phyloP scores from a whole-genome alignment of 2,888 invertebrate genomes.

The Cerastis rubricosa region DNA sequence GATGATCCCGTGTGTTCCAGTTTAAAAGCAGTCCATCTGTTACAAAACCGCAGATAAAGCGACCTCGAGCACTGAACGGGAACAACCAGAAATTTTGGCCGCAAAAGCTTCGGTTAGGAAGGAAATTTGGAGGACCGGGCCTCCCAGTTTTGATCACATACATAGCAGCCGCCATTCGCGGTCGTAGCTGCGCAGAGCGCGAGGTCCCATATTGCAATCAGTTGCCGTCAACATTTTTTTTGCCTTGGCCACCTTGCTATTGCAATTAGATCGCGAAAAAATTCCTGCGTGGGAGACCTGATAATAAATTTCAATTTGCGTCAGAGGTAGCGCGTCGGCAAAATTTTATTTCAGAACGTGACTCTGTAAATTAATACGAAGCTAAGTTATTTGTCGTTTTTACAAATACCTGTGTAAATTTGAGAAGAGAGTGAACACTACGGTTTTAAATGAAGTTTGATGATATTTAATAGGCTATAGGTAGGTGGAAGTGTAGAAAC shows the following conservation, averaged over 20 bases:
- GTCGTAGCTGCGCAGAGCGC: background rate
- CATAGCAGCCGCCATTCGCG: background rate
- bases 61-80: background rate
- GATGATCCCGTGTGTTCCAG: background rate
- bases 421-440: background rate
- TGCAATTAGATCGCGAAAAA: slow-evolving; percentile 23
- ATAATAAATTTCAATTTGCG: slow-evolving; percentile 49
- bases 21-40: background rate
- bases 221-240: slow-evolving; percentile 3
- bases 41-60: background rate
- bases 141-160: background rate
- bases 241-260: slow-evolving; percentile 19
- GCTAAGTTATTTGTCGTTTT: slow-evolving; percentile 10
- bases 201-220: slow-evolving; percentile 1
- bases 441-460: background rate
- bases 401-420: slow-evolving; percentile 16
- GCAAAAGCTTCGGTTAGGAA: background rate
- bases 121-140: background rate
- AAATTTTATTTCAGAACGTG: slow-evolving; percentile 9
- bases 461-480: background rate
- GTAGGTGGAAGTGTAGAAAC: background rate
- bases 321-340: slow-evolving; percentile 20
- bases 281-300: slow-evolving; percentile 35
- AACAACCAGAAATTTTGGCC: background rate
- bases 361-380: slow-evolving; percentile 17